Evolutionary conservation across 2,113 vertebrate genomes (phyloP), one percentile per base, ranked within the genome.

Genomic region (Pica pica): DNA sequence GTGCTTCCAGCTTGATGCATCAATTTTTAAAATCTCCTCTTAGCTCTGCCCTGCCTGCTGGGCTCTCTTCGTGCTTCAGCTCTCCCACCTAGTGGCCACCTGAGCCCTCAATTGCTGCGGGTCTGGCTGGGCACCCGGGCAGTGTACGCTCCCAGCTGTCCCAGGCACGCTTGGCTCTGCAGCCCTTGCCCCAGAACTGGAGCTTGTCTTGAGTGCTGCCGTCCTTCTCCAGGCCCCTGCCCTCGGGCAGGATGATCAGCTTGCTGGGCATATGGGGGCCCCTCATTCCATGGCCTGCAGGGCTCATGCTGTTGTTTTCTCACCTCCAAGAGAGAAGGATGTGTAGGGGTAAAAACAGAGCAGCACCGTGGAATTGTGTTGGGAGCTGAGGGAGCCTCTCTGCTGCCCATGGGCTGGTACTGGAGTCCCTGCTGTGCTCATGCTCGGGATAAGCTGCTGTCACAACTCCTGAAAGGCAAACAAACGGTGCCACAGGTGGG

Each of bases 401-500:
- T 55, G 39, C 69, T 57, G 47, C 39, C 53, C 6, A 0, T 1
- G 28, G 65, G 42, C 28, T 2, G 7, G 10, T 11, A 16, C n/a
- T 2, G 2, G 18, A 46, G n/a, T 47, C 50, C 21, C 60, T 28
- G 56, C 41, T 30, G 4, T 3, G 24, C 27, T 27, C 17, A 22
- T 28, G 52, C 31, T 39, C 1, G 3, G 44, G 47, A 46, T 49
- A 52, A 53, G 31, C 35, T 30, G 46, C 69, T 79, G 7, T 26
- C 35, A 37, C n/a, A 80, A 0, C 23, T 55, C 39, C 17, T 28
- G 35, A 11, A 47, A 67, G 53, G n/a, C 21, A 70, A 75, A 44
- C 7, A 18, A 50, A n/a, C 0, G 0, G 10, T 74, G 37, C 44
- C 44, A 37, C 11, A 2, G 16, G 68, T 4, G 6, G 44, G 37